Evolutionary conservation across 2,797 vertebrate species (phyloP).

Genomic region (Peromyscus attwateri): DNA sequence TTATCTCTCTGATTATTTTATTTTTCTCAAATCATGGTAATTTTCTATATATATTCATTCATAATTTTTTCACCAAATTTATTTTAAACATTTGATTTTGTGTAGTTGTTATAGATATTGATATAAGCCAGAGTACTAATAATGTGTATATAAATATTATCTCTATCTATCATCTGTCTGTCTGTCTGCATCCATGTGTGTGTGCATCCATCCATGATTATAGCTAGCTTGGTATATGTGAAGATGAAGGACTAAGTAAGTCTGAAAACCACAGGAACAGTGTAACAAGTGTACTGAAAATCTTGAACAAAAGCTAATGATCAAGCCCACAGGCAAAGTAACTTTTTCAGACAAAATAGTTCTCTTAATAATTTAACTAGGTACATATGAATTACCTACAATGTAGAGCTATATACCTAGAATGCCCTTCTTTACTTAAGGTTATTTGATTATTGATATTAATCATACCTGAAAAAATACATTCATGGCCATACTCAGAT

Average conservation of each 20-base stretch:
- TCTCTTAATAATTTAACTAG: constrained; percentile 19
- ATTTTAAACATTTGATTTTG: constrained; percentile 53
- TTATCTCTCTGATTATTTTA: background rate
- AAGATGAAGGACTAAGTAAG: background rate
- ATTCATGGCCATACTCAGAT: background rate
- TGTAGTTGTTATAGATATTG: background rate
- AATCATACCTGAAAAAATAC: constrained; percentile 34
- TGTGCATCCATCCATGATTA: background rate
- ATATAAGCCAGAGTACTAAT: background rate
- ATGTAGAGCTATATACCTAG: background rate
- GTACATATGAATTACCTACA: background rate
- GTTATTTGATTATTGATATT: background rate
- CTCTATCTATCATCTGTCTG: background rate
- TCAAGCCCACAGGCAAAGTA: background rate
- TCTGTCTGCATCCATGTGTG: background rate
- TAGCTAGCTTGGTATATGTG: background rate
- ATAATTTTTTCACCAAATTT: constrained; percentile 2
- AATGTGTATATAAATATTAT: background rate
- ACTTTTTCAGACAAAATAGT: background rate
- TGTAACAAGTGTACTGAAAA: background rate
- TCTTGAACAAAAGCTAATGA: background rate
- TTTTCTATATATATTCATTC: constrained; percentile 29
- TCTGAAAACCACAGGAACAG: background rate
- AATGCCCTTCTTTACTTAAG: constrained; percentile 9
- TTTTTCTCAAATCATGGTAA: constrained; percentile 40